Base-by-base conservation (phyloP, 2,113 vertebrate species). In the Nymphicus hollandicus region DNA sequence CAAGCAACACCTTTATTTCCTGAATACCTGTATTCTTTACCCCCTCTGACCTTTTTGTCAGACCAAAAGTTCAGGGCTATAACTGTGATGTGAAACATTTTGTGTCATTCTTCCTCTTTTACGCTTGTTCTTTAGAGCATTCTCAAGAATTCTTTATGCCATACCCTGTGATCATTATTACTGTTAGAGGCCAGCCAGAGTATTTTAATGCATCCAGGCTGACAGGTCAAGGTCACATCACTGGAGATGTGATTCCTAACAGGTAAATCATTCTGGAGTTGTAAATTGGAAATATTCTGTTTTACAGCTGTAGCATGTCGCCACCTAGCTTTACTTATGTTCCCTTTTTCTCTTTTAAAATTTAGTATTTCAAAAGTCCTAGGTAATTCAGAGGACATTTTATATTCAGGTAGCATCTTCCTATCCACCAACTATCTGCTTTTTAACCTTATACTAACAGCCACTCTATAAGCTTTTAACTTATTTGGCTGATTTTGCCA, bases 251-350 rank as follows among this genome's bases (percentile, higher is more conserved):
- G 64, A 70, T 41, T 68, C 43, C 56, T 63, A 82, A 93, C 58
- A 96, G 91, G 93, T 95, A 83, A 87, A 77, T 86, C 83, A 46
- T 60, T 84, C 71, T 70, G 74, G 85, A 80, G 72, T 64, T 90
- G 3, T 74, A 72, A 61, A 5, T 47, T 2, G 2, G 68, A 86
- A 74, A 86, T 66, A 70, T 58, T 44, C 31, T 47, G 39, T 7
- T 93, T 86, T 88, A 90, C 27, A 84, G 88, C 69, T 97, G 83
- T 84, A 95, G 52, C 89, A 89, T 95, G 56, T 68, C 52, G 60
- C 95, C 90, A 95, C 77, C 95, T 96, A 96, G 95, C 90, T 97
- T 95, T 88, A 68, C 20, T 71, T 50, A 22, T 37, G 27, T 60
- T 83, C 37, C 4, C 6, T 72, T 91, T 71, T 89, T 77, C 37